Conservation (phyloP, 2,113 vertebrate genomes). For the Poeciliopsis prolifica region DNA sequence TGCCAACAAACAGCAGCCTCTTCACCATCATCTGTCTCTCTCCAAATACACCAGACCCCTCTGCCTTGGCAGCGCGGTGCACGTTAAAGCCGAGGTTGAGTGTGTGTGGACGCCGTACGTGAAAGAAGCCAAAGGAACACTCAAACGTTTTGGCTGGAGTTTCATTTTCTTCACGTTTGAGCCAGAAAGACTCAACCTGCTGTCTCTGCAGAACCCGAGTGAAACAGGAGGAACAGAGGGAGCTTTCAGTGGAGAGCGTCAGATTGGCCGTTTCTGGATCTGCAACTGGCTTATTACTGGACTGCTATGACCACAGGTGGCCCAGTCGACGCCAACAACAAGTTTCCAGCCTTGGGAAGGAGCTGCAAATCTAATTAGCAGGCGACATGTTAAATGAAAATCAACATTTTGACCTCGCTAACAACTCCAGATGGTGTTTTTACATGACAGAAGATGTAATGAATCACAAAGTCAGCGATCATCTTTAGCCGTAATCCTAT, state of each 20-base stretch:
- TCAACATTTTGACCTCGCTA: not conserved
- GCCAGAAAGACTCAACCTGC: not conserved
- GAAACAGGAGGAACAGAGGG: not conserved
- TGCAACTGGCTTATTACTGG: not conserved
- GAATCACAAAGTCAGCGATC: not conserved
- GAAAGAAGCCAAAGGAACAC: not conserved
- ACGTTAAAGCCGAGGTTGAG: not conserved
- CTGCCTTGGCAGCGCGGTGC: not conserved
- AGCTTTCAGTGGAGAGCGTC: not conserved
- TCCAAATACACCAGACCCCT: conserved; percentile 27
- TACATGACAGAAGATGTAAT: not conserved
- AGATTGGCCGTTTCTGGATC: not conserved
- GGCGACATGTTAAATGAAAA: not conserved
- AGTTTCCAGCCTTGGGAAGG: not conserved
- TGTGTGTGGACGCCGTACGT: not conserved
- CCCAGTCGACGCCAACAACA: no score
- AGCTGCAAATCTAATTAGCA: not conserved
- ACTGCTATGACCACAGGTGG: not conserved
- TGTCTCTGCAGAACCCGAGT: not conserved
- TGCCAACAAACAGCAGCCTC: conserved; percentile 42
- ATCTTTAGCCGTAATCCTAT: not conserved
- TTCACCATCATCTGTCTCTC: conserved; percentile 30
- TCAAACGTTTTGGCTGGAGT: not conserved
- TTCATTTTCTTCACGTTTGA: not conserved
- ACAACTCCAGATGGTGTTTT: not conserved